A percentile compares a stretch with the other conserved stretches of the same genome.
These are phyloP conservation scores for Malachius bipustulatus DNA, from an alignment of 2,888 invertebrate species.

Conservation along the genomic window DNA sequence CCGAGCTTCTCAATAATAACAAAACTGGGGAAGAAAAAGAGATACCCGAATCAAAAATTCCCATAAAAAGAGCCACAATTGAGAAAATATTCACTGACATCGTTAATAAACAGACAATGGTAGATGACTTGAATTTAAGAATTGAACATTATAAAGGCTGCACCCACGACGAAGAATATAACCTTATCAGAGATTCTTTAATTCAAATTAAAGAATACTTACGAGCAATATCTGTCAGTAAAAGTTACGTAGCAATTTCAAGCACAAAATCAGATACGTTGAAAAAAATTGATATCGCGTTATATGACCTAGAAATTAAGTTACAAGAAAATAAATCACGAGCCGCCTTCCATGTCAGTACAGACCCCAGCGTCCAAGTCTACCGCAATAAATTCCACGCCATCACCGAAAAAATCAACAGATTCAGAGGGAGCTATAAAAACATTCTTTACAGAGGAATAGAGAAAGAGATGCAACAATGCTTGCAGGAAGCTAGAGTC, in stretches of 20 bases:
- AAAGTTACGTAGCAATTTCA: background rate
- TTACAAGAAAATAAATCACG: background rate
- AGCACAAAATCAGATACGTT: background rate
- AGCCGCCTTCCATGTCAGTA: background rate
- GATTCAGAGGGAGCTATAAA: background rate
- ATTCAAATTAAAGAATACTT: background rate
- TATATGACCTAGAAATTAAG: background rate
- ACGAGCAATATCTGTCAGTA: background rate
- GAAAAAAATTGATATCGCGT: background rate
- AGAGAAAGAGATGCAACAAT: background rate
- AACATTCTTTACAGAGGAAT: constrained; percentile 3
- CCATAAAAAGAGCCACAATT: background rate
- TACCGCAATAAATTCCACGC: background rate
- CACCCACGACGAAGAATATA: background rate
- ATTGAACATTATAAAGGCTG: background rate
- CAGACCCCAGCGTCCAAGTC: background rate
- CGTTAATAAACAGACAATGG: background rate
- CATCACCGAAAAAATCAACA: background rate
- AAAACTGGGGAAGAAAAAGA: background rate
- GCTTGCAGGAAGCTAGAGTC: background rate
- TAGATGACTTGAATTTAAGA: background rate
- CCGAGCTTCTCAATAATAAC: background rate
- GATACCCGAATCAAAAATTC: background rate
- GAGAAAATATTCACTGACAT: background rate
- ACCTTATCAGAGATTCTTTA: background rate